Percentiles rank a stretch among this genome's conserved stretches.
These are phyloP conservation scores for Bedellia somnulentella DNA, from an alignment of 2,888 invertebrate genomes.

Conservation along the genomic window DNA sequence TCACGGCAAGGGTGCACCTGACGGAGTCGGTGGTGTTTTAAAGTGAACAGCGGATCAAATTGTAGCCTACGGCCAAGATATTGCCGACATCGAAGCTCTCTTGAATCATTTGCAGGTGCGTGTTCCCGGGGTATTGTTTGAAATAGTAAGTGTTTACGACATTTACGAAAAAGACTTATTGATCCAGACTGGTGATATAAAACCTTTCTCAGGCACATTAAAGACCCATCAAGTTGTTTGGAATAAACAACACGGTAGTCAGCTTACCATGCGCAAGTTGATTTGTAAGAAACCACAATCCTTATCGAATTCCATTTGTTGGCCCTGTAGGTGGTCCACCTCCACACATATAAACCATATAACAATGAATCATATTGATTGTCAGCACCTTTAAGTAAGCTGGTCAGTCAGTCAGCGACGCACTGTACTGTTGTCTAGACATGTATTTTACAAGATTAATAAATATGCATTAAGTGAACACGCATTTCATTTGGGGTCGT, in stretches of 20 bases:
- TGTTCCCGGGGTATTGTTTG: slow-evolving; percentile 2
- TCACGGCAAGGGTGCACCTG: slow-evolving; percentile 19
- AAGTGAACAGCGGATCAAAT: slow-evolving; percentile 15
- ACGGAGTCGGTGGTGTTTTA: slow-evolving; percentile 16
- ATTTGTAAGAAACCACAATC: neutral
- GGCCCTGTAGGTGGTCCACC: neutral
- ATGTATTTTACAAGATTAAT: too few species aligned
- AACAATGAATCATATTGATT: too few species aligned
- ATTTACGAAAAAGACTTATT: slow-evolving; percentile 6
- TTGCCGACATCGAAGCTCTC: slow-evolving; percentile 1
- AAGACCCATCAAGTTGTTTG: slow-evolving; percentile 6
- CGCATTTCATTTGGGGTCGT: too few species aligned
- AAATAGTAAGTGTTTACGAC: slow-evolving; percentile 6
- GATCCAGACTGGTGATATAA: neutral
- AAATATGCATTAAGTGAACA: too few species aligned
- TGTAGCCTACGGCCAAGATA: slow-evolving; percentile 10
- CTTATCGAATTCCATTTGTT: neutral
- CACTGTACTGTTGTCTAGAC: too few species aligned
- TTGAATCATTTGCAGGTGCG: neutral
- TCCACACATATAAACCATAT: too few species aligned
- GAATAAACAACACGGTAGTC: slow-evolving; percentile 2
- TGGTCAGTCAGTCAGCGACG: too few species aligned
- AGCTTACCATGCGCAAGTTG: neutral
- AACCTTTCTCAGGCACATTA: slow-evolving; percentile 3
- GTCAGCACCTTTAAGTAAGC: too few species aligned